Conservation (phyloP, 2,113 vertebrate species). For the Pollachius pollachius region DNA sequence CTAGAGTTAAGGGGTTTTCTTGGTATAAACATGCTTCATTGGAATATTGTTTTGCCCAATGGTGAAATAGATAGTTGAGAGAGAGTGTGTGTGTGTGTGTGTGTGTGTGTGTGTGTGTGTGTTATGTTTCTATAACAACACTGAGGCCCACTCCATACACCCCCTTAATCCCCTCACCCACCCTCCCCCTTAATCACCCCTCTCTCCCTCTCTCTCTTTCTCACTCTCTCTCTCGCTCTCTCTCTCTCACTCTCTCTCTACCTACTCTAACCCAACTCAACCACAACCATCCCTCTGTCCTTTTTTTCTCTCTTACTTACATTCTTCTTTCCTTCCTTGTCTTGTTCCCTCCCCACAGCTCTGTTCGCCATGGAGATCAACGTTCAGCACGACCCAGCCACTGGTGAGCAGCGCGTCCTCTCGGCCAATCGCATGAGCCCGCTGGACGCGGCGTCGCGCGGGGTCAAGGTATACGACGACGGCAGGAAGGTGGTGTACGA, state of each 20-base stretch:
- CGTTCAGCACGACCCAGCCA: slow-evolving; percentile 93
- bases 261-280: too few species aligned
- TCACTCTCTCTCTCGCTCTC: neutral
- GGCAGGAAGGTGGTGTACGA: slow-evolving; percentile 95
- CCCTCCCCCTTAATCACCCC: neutral
- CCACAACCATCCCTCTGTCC: neutral
- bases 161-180: neutral
- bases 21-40: too few species aligned
- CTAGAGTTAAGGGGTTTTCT: too few species aligned
- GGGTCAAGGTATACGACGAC: slow-evolving; percentile 94
- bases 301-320: neutral
- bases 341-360: slow-evolving; percentile 73
- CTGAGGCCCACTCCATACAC: neutral
- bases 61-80: neutral
- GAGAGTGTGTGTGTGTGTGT: neutral
- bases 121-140: neutral
- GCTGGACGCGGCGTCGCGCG: slow-evolving; percentile 84
- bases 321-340: neutral
- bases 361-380: slow-evolving; percentile 99
- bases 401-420: slow-evolving; percentile 92
- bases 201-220: neutral
- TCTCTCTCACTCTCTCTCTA: neutral
- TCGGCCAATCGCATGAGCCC: slow-evolving; percentile 86
- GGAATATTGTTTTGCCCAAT: too few species aligned
- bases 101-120: neutral